Percentiles rank a stretch among this genome's conserved stretches.
Conservation (phyloP, 1,140 invertebrate species). For the Cyclina sinensis region DNA sequence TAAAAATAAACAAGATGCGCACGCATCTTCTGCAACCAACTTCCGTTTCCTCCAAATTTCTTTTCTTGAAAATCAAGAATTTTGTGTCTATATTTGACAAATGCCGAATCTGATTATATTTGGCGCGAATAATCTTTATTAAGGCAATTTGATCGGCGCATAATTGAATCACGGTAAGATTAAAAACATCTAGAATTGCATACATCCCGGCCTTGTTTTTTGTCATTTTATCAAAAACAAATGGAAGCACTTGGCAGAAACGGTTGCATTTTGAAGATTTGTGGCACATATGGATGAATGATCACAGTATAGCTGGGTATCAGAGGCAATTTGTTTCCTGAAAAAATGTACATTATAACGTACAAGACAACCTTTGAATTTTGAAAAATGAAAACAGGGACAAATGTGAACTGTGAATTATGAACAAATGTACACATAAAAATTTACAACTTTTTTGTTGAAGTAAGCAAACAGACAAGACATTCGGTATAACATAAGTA, state of each 20-base stretch:
- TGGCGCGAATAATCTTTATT: too few species aligned
- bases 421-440: neutral
- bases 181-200: constrained; percentile 16
- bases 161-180: too few species aligned
- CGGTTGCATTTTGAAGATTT: neutral
- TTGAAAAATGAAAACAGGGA: neutral
- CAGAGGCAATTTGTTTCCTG: neutral
- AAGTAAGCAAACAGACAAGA: neutral
- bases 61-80: too few species aligned
- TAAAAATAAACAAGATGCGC: neutral
- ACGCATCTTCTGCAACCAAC: constrained; percentile 26
- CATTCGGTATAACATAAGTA: neutral
- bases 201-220: neutral
- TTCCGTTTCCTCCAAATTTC: too few species aligned
- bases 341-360: neutral
- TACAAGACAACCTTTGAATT: neutral
- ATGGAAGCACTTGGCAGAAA: neutral
- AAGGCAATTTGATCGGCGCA: too few species aligned
- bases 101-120: too few species aligned
- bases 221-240: neutral
- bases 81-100: too few species aligned
- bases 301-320: constrained; percentile 19
- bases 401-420: neutral
- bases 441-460: neutral
- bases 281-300: neutral